Base-by-base conservation (phyloP, 2,888 invertebrate genomes). In the Acanthacorydalis orientalis region DNA sequence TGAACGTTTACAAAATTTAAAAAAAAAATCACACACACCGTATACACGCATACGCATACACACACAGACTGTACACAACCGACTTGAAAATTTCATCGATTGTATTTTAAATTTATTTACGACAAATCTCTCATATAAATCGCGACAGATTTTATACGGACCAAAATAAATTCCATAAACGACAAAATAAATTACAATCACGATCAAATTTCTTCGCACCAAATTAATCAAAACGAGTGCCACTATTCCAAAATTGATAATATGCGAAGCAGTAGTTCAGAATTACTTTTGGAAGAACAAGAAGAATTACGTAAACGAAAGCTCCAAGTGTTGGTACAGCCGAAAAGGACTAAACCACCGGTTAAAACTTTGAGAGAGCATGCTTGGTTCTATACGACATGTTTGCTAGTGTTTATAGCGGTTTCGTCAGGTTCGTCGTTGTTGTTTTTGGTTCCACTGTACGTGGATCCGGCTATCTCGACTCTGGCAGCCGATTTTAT, bases 211-310 rank as follows among this genome's bases (percentile, higher is more conserved):
- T 23, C 23, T 23, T 23, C 23, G 2, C 23, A 23, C 23, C 23
- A 23, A 23, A 38, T 38, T 38, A 38, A 38, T 9, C 16, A 38
- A 16, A 38, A 38, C 39, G 39, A 16, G 12, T 8, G 8, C 16
- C 39, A 56, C 60, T 61, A 54, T 23, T 23, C 23, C 23, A 23
- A 23, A 23, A 23, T 23, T 23, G 23, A 23, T 23, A 23, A 23
- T 55, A 79, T 80, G 79, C 77, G 78, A 70, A 78, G 80, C 72
- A 77, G 78, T 70, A 81, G 80, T 73, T 80, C 80, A 65, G 80
- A 81, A 72, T 75, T 80, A 69, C 76, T 81, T 71, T 77, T 80
- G 66, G 80, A 80, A 67, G 77, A 79, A 67, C 78, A 78, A 70
- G 79, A 78, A 69, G 77, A 77, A 68, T 69, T 77, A 57, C 69